These are phyloP conservation scores for Pristionchus pacificus DNA, from an alignment of 1,140 invertebrate genomes.

Conservation along the genomic window DNA sequence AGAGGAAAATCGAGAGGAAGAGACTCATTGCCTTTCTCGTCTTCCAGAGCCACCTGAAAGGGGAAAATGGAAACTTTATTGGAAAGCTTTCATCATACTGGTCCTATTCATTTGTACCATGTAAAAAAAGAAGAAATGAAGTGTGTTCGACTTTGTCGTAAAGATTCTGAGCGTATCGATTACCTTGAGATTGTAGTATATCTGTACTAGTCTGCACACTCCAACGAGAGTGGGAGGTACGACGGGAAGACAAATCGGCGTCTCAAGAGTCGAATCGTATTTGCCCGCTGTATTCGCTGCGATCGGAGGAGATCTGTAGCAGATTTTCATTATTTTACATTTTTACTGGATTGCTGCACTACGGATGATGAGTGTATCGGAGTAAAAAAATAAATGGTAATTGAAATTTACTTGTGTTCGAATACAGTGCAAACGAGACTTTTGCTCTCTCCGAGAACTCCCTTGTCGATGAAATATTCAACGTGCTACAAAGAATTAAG, in stretches of 20 bases:
- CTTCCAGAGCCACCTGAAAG: too few species aligned
- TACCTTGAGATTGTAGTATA: slow-evolving; percentile 76
- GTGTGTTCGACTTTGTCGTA: background rate
- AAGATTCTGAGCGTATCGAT: background rate
- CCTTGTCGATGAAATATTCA: slow-evolving; percentile 75
- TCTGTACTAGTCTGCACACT: slow-evolving; percentile 73
- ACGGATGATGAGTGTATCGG: too few species aligned
- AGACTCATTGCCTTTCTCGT: slow-evolving; percentile 72
- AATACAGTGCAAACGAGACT: slow-evolving; percentile 71
- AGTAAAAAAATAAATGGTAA: background rate
- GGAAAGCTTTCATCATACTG: background rate
- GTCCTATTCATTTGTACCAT: background rate
- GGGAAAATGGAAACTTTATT: slow-evolving; percentile 24
- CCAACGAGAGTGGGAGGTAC: slow-evolving; percentile 74
- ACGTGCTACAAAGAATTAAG: slow-evolving; percentile 68
- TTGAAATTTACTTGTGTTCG: slow-evolving; percentile 63
- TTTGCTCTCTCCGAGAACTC: slow-evolving; percentile 73
- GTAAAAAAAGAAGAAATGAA: background rate
- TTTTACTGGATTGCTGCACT: background rate
- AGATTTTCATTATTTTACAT: too few species aligned
- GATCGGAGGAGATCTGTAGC: slow-evolving; percentile 45
- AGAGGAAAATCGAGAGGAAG: slow-evolving; percentile 76
- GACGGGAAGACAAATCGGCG: slow-evolving; percentile 67
- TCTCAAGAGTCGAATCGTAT: slow-evolving; percentile 66
- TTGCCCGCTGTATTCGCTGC: slow-evolving; percentile 55